These are phyloP conservation scores for Gallinago nigripennis DNA, from an alignment of 2,797 vertebrate genomes.

Conservation along the genomic window DNA sequence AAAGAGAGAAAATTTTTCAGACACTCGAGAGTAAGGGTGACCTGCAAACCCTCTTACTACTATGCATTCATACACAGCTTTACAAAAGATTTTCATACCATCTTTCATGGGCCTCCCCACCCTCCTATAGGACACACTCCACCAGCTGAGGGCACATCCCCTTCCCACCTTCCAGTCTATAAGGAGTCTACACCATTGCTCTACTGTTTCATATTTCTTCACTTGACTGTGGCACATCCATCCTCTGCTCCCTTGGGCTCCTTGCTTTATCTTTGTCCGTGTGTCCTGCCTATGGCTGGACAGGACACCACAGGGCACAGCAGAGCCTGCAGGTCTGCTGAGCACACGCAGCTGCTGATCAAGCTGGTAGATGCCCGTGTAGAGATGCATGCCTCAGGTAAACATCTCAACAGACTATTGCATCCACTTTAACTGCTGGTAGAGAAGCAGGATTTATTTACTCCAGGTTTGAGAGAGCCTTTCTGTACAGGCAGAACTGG, in stretches of 20 bases:
- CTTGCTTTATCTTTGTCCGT: neutral
- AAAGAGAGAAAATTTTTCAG: neutral
- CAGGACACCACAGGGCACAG: neutral
- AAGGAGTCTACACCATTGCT: neutral
- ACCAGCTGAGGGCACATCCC: neutral
- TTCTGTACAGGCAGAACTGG: neutral
- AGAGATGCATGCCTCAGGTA: neutral
- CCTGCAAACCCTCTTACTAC: neutral
- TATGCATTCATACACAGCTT: neutral
- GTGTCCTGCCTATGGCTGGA: neutral
- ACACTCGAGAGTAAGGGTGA: neutral
- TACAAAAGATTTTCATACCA: neutral
- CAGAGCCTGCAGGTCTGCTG: neutral
- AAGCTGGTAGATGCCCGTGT: neutral
- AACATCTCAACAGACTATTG: neutral
- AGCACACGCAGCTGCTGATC: neutral
- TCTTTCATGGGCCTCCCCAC: neutral
- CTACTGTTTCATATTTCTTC: neutral
- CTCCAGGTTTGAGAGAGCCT: rapidly evolving
- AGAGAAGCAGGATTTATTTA: neutral
- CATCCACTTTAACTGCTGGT: neutral
- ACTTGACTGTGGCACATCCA: rapidly evolving
- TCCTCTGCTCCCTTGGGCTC: neutral
- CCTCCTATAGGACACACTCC: neutral
- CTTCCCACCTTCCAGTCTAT: neutral